Evolutionary conservation across 2,797 vertebrate species (phyloP), one percentile per base, ranked within the genome.

Genomic region (Glossophaga mutica): DNA sequence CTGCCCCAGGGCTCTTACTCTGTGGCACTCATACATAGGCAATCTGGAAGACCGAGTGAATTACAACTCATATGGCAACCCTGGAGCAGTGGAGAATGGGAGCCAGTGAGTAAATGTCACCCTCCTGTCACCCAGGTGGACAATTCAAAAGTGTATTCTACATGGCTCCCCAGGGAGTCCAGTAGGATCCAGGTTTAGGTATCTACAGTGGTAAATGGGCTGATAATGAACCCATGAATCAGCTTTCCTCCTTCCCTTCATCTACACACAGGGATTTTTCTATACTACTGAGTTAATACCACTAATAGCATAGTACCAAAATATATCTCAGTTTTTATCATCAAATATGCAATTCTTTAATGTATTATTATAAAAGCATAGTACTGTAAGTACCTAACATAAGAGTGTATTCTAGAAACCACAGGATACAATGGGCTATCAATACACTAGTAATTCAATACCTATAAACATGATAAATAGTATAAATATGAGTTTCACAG

Each of bases 241-340:
- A 1, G 70, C 52, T 48, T 34, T 46, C 59, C 34, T 22, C 57
- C 89, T 73, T 39, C 52, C 50, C 62, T 59, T 62, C 16, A 22
- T 6, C 26, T 34, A 7, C 12, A 78, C 12, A 37, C 32, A 26
- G 62, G 15, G 18, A 65, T 68, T 94, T 90, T 94, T 86, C 67
- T 86, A 8, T 34, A 62, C 32, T 82, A 12, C 21, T 79, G 10
- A 55, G 16, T 74, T 71, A 77, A 65, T 1, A 77, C 39, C 89
- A 48, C 12, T 87, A 46, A 90, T 83, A 85, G 8, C 39, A 86
- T 37, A 71, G 34, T 57, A 86, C 12, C 37, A 89, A 93, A 87
- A 87, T 83, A 92, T 29, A 55, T 50, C 46, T 87, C 34, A 46
- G 48, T 62, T 95, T 88, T 88, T 52, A 77, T 84, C 78, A 94